A percentile compares a stretch with the other conserved stretches of the same genome.
Evolutionary conservation across 1,140 invertebrate species (phyloP).

Genomic region (Orius insidiosus): DNA sequence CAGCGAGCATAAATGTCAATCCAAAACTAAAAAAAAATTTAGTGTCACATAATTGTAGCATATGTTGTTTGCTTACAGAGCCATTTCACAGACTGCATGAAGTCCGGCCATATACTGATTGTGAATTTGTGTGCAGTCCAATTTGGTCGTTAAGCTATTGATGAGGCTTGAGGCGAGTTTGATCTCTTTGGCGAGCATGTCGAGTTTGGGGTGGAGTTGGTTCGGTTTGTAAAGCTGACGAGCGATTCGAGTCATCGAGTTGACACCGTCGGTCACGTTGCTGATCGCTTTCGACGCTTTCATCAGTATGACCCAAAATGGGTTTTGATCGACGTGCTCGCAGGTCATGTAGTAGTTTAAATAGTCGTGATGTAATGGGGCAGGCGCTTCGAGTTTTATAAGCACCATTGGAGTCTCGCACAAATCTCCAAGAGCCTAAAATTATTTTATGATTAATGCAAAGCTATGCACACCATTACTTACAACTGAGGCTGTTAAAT

Average conservation of each 20-base stretch:
- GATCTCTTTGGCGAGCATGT: slow-evolving; percentile 49
- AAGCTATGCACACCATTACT: too few relatives aligned
- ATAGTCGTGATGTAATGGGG: slow-evolving; percentile 33
- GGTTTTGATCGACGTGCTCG: slow-evolving; percentile 55
- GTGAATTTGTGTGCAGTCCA: slow-evolving; percentile 64
- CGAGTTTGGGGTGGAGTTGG: slow-evolving; percentile 46
- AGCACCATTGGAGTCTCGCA: slow-evolving; percentile 51
- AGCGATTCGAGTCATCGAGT: slow-evolving; percentile 38
- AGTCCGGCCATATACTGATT: slow-evolving; percentile 60
- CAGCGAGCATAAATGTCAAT: slow-evolving; percentile 64
- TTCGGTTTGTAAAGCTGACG: slow-evolving; percentile 41
- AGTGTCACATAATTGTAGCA: not conserved
- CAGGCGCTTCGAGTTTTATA: slow-evolving; percentile 23
- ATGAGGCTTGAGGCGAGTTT: slow-evolving; percentile 29
- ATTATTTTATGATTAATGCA: too few relatives aligned
- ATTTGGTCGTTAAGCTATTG: slow-evolving; percentile 41
- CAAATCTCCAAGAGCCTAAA: slow-evolving; percentile 56
- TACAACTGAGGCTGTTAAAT: slow-evolving; percentile 59
- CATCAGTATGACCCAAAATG: slow-evolving; percentile 32
- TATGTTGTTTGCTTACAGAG: slow-evolving; percentile 38
- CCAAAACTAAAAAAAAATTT: slow-evolving; percentile 36
- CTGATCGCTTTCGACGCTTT: slow-evolving; percentile 55
- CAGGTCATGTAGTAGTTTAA: slow-evolving; percentile 69
- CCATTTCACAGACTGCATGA: slow-evolving; percentile 59
- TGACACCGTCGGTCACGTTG: slow-evolving; percentile 45